Conservation (phyloP, 2,888 invertebrate species). For the Iphiclides podalirius region DNA sequence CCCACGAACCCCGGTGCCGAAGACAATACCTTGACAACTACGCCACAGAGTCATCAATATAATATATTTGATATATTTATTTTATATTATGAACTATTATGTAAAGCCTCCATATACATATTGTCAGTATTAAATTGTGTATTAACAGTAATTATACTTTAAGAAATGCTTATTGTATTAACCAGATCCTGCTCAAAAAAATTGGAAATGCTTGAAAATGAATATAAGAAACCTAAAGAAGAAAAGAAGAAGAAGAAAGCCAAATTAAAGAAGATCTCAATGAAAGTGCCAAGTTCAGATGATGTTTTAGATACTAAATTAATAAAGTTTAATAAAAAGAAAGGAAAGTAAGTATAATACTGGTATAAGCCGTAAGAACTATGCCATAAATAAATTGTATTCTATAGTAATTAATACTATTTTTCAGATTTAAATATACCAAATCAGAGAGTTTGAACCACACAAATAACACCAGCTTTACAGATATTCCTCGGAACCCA, state of each 20-base stretch:
- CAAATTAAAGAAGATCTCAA: conserved; percentile 63
- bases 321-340: conserved; percentile 67
- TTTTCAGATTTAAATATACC: conserved; percentile 63
- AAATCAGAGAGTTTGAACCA: conserved; percentile 61
- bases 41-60: too few relatives aligned
- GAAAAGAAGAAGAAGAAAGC: conserved; percentile 73
- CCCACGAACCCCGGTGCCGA: too few relatives aligned
- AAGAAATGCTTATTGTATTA: too few relatives aligned
- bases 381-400: neutral
- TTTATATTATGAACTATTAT: too few relatives aligned
- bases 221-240: conserved; percentile 58
- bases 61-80: too few relatives aligned
- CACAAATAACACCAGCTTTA: conserved; percentile 65
- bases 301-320: conserved; percentile 61
- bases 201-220: conserved; percentile 72
- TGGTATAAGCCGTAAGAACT: neutral
- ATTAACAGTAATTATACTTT: too few relatives aligned
- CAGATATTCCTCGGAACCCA: conserved; percentile 64
- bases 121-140: too few relatives aligned
- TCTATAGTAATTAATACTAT: neutral
- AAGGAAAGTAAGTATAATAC: conserved; percentile 65
- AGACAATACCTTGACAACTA: too few relatives aligned
- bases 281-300: conserved; percentile 66
- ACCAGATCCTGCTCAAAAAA: conserved; percentile 84
- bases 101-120: too few relatives aligned